These are phyloP conservation scores for Scaptomyza pallida DNA, from an alignment of 1,140 invertebrate species.

Conservation along the genomic window DNA sequence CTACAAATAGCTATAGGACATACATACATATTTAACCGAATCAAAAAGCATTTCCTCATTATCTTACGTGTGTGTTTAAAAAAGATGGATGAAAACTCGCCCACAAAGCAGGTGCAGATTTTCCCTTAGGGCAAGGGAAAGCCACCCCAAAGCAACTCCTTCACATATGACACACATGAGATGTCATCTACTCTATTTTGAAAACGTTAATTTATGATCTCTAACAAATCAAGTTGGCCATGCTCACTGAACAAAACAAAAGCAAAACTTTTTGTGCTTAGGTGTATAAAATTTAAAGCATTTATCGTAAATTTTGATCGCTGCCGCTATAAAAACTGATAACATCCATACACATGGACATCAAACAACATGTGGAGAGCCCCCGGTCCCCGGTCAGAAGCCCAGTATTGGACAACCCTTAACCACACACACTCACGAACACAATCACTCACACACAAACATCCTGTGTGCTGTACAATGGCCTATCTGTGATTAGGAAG, in stretches of 20 bases:
- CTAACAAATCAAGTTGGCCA: conserved; percentile 79
- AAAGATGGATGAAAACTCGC: conserved; percentile 2
- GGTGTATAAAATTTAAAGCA: conserved; percentile 80
- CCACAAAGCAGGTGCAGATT: conserved; percentile 58
- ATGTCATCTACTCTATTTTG: conserved; percentile 71
- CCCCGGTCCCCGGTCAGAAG: conserved; percentile 36
- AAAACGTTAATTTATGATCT: conserved; percentile 74
- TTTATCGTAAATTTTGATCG: conserved; percentile 83
- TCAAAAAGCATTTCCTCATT: conserved; percentile 59
- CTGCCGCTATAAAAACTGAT: conserved; percentile 64
- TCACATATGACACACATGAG: conserved; percentile 61
- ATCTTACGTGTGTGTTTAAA: conserved; percentile 5
- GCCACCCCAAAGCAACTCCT: conserved; percentile 61
- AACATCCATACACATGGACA: conserved; percentile 42
- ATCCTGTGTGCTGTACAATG: conserved; percentile 53
- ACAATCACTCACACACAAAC: conserved; percentile 44
- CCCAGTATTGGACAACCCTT: conserved; percentile 66
- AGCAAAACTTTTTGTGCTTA: conserved; percentile 61
- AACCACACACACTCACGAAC: conserved; percentile 42
- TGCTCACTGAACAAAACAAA: conserved; percentile 80
- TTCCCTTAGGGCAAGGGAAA: conserved; percentile 60
- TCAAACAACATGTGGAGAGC: conserved; percentile 29
- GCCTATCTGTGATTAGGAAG: conserved; percentile 67
- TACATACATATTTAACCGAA: conserved; percentile 16
- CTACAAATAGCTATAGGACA: conserved; percentile 51